Evolutionary conservation across 2,797 vertebrate species (phyloP).

Genomic region (Hemibagrus guttatus): DNA sequence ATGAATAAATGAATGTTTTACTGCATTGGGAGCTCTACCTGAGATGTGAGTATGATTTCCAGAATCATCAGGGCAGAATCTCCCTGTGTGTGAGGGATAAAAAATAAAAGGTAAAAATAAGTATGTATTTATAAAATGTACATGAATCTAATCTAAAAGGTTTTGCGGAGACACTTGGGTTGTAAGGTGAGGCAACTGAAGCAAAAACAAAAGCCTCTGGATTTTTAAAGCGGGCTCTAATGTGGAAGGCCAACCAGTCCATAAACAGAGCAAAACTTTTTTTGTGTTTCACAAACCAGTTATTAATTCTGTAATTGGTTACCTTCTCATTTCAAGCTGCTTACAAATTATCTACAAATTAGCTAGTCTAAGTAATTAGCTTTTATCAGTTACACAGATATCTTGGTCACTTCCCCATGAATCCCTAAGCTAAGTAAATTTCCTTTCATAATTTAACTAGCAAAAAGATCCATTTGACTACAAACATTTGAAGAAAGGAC

Average conservation of each 20-base stretch:
- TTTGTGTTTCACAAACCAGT: background rate
- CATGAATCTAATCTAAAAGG: background rate
- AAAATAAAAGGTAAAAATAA: background rate
- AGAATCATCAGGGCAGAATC: background rate
- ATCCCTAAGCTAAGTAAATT: background rate
- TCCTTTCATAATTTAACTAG: background rate
- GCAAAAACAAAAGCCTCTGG: background rate
- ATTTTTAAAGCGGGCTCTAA: constrained; percentile 5
- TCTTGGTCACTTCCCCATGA: background rate
- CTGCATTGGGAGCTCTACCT: background rate
- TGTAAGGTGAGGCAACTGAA: constrained; percentile 23
- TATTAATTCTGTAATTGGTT: background rate
- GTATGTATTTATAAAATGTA: constrained; percentile 5
- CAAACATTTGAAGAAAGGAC: no score
- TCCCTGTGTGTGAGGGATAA: background rate
- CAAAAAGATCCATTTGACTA: background rate
- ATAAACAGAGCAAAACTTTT: background rate
- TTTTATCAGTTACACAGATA: background rate
- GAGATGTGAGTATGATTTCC: background rate
- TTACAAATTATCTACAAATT: background rate
- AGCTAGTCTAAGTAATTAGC: background rate
- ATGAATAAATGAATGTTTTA: background rate
- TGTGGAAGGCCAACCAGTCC: background rate
- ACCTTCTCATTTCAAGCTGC: background rate
- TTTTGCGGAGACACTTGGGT: background rate